Base-by-base conservation (phyloP, 2,797 vertebrate genomes). In the Tympanoctomys barrerae region DNA sequence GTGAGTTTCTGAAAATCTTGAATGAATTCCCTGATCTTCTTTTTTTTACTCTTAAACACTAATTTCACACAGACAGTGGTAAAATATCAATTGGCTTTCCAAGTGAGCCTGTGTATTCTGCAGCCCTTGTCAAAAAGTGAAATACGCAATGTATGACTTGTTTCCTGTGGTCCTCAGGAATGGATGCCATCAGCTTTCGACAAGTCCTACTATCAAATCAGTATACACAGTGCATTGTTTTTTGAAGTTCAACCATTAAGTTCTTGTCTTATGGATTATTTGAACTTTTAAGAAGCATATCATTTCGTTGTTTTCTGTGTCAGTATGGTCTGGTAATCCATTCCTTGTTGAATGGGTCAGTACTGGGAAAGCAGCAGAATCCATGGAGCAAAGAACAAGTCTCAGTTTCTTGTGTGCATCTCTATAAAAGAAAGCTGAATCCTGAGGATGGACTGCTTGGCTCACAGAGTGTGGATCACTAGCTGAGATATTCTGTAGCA, bases 231-330 rank as follows among this genome's bases (percentile, higher is more conserved):
- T 99, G 99, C 98, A 99, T 99, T 33, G 99, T 99, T 99, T 99
- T 99, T 97, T 99, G 99, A 98, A 99, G 99, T 98, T 99, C 99
- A 31, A 99, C 99, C 99, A 99, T 99, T 98, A 99, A 98, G 98
- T 99, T 99, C 98, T 99, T 99, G 98, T 99, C 99, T 98, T 99
- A 99, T 57, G 99, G 99, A 98, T 99, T 99, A 99, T 98, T 98
- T 99, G 99, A 94, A 99, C 99, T 99, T 99, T 99, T 98, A 99
- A 98, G 98, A 99, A 99, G 99, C 99, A 99, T 92, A 99, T 99
- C 16, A 99, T 99, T 98, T 99, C 99, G 93, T 99, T 99, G 97
- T 99, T 99, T 98, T 99, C 99, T 2, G 99, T 98, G 96, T 99
- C 99, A 88, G 99, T 99, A 96, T 99, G 99, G 97, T 99, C 99